phyloP scores from a whole-genome alignment of 2,797 vertebrate species.

The Characodon lateralis region DNA sequence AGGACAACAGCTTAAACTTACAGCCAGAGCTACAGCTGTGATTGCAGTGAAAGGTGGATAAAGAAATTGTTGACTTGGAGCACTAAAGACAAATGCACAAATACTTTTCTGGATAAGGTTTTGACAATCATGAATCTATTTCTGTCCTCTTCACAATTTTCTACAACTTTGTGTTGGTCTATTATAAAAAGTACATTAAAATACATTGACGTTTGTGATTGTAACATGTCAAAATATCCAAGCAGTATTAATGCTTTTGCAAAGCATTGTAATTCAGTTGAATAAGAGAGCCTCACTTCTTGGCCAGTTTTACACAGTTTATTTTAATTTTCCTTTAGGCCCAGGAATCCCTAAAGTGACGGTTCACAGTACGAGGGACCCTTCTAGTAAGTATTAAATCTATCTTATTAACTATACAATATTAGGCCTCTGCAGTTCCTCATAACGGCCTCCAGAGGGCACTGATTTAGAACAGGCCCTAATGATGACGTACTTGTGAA shows the following conservation, averaged over 20 bases:
- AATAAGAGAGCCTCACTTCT: constrained; percentile 15
- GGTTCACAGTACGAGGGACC: constrained; percentile 80
- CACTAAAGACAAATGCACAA: not conserved
- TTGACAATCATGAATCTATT: not conserved
- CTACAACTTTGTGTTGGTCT: not conserved
- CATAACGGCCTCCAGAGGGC: constrained; percentile 45
- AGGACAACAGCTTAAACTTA: not conserved
- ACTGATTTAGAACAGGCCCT: constrained; percentile 3
- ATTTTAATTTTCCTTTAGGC: constrained; percentile 66
- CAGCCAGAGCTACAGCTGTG: not conserved
- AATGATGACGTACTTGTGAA: constrained; percentile 34
- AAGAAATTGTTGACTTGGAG: not conserved
- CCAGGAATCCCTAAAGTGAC: constrained; percentile 85
- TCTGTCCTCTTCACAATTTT: not conserved
- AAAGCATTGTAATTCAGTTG: not conserved
- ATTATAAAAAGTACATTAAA: not conserved
- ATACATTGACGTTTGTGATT: not conserved
- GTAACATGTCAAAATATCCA: not conserved
- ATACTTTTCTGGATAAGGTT: not conserved
- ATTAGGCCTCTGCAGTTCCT: constrained; percentile 30
- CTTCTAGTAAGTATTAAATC: constrained; percentile 77
- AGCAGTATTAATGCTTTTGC: not conserved
- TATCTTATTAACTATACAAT: constrained; percentile 28
- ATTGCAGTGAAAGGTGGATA: not conserved
- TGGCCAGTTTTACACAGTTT: constrained; percentile 20